Percentiles rank a stretch among this genome's conserved stretches.
Conservation (phyloP, 2,888 invertebrate genomes). For the Octonoba sinensis region DNA sequence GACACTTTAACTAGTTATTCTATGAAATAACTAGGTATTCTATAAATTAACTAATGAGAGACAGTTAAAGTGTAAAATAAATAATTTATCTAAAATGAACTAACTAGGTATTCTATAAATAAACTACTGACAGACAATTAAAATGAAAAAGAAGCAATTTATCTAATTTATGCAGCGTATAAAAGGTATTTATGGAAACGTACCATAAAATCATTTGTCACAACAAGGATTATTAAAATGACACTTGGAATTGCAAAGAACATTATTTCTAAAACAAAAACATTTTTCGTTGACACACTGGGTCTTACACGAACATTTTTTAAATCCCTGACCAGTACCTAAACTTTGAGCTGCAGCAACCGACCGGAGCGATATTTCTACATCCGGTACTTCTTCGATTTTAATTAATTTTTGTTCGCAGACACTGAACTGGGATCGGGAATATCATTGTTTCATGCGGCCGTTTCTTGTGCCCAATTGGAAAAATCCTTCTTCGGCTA, state of each 20-base stretch:
- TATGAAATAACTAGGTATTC: no score
- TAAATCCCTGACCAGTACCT: no score
- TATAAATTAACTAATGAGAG: no score
- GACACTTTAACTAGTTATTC: constrained; percentile 31
- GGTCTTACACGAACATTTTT: constrained; percentile 52
- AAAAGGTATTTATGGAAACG: constrained; percentile 51
- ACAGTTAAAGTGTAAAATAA: no score
- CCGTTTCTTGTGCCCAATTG: no score
- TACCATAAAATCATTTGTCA: constrained; percentile 49
- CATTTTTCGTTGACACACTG: constrained; percentile 52
- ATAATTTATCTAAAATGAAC: no score
- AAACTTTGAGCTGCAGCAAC: no score
- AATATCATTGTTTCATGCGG: constrained; percentile 39
- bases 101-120: no score
- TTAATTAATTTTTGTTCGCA: constrained; percentile 50
- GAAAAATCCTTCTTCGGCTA: no score
- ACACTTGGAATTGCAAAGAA: constrained; percentile 30
- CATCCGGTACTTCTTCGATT: constrained; percentile 54
- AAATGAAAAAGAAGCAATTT: constrained; percentile 54
- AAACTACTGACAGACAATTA: constrained; percentile 39
- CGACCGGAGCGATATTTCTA: constrained; percentile 56
- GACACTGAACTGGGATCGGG: constrained; percentile 51
- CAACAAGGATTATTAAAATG: constrained; percentile 38
- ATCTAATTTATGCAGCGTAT: constrained; percentile 55
- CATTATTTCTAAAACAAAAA: constrained; percentile 46